These are phyloP conservation scores for Zaprionus nigranus DNA, from an alignment of 1,140 invertebrate species.

Conservation along the genomic window DNA sequence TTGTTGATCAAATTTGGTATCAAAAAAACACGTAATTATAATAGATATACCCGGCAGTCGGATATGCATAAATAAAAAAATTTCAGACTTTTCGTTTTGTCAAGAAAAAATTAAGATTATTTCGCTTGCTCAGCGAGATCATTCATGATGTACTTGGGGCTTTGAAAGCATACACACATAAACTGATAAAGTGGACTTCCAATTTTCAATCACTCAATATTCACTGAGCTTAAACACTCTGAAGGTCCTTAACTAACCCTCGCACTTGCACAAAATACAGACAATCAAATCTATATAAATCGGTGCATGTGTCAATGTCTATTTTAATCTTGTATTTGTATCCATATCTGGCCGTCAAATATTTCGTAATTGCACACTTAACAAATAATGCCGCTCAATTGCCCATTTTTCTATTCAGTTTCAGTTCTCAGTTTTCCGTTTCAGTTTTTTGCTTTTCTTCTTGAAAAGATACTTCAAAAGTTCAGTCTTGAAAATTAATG, in stretches of 20 bases:
- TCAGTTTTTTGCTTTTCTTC: slow-evolving; percentile 17
- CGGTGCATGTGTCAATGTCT: background rate
- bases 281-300: background rate
- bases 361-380: slow-evolving; percentile 45
- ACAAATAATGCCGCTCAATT: slow-evolving; percentile 34
- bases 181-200: background rate
- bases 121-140: slow-evolving; percentile 16
- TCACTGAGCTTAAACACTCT: background rate
- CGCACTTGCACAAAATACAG: background rate
- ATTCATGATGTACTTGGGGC: background rate
- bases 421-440: slow-evolving; percentile 13
- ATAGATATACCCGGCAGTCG: slow-evolving; percentile 31
- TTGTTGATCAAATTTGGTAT: slow-evolving; percentile 67
- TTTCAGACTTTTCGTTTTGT: slow-evolving; percentile 59
- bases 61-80: slow-evolving; percentile 42
- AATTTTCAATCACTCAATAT: background rate
- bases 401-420: slow-evolving; percentile 29
- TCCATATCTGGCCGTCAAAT: slow-evolving; percentile 16
- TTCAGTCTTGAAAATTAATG: slow-evolving; percentile 77
- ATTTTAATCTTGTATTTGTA: background rate
- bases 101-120: slow-evolving; percentile 35
- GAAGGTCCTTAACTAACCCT: slow-evolving; percentile 4
- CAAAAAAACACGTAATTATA: slow-evolving; percentile 47
- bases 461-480: slow-evolving; percentile 69
- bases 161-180: slow-evolving; percentile 6